A percentile compares a stretch with the other conserved stretches of the same genome.
These are phyloP conservation scores for Amblyraja radiata DNA, from an alignment of 2,797 vertebrate species.

Conservation along the genomic window DNA sequence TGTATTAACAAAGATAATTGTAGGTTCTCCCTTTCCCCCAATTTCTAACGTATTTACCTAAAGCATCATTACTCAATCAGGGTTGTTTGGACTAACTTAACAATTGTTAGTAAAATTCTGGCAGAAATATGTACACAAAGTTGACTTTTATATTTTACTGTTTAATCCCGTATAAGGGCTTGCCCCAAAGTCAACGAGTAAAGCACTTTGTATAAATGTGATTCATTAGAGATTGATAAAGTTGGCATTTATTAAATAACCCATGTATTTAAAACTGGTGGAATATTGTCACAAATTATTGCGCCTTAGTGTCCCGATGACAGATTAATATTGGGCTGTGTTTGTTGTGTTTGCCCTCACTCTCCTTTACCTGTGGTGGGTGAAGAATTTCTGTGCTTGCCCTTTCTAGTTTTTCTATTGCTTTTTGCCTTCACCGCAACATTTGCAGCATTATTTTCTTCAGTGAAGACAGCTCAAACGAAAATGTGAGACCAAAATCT, in stretches of 20 bases:
- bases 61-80: neutral
- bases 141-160: neutral
- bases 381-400: no score
- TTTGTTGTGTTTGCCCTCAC: no score
- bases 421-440: neutral
- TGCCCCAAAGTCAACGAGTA: neutral
- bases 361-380: no score
- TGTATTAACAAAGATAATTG: neutral
- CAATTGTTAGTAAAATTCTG: neutral
- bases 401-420: no score
- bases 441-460: neutral
- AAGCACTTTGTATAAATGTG: neutral
- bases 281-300: no score
- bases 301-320: no score
- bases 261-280: no score
- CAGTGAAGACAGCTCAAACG: neutral
- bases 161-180: neutral
- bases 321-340: no score
- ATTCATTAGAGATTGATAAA: neutral
- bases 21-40: neutral
- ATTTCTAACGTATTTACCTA: neutral
- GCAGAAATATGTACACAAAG: neutral
- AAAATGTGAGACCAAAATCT: neutral
- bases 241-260: no score
- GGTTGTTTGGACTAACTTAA: neutral